Base-by-base conservation (phyloP, 2,797 vertebrate species). In the Austrolebias charrua region DNA sequence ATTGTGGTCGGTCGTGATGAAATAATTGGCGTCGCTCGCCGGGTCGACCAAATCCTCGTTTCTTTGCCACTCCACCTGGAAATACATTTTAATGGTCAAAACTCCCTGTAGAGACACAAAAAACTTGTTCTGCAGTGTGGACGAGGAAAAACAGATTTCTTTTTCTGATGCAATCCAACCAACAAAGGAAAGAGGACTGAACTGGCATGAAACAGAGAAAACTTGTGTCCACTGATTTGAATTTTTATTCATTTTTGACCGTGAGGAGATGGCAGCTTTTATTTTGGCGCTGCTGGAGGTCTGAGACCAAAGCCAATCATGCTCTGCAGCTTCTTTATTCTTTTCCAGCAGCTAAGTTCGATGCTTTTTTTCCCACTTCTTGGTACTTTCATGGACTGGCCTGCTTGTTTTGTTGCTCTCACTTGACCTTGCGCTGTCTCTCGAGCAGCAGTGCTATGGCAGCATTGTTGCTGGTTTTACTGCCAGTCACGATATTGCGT, bases 61-160 rank as follows among this genome's bases (percentile, higher is more conserved):
- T 76, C 94, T 94, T 79, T 98, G 93, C 98, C 98, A 98, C 89
- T 99, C 97, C 89, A 98, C 96, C 98, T 99, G 84, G 45, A 87
- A 88, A 86, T 40, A 82, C 24, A 46, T 75, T 84, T 59, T 16
- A 69, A 51, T 2, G 18, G 57, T 84, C 52, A 81, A 67, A 81
- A 75, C 53, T 71, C 48, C 49, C 49, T 31, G 45, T 45, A 62
- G 33, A 43, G 56, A 12, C 28, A 78, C 5, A 58, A 38, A 69
- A n/a, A 61, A 63, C 48, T 5, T 15, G 10, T 50, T 19, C 60
- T 46, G 14, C 29, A 31, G 61, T 55, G 79, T 13, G 47, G 60
- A 72, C 53, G 29, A 52, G 5, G 62, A 12, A 42, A 60, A 5
- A 71, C 0, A 45, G 5, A 8, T 18, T 40, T 19, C 62, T 57